Evolutionary conservation across 1,140 invertebrate species (phyloP), one percentile per base, ranked within the genome.

Genomic region (Drosophila burlai): DNA sequence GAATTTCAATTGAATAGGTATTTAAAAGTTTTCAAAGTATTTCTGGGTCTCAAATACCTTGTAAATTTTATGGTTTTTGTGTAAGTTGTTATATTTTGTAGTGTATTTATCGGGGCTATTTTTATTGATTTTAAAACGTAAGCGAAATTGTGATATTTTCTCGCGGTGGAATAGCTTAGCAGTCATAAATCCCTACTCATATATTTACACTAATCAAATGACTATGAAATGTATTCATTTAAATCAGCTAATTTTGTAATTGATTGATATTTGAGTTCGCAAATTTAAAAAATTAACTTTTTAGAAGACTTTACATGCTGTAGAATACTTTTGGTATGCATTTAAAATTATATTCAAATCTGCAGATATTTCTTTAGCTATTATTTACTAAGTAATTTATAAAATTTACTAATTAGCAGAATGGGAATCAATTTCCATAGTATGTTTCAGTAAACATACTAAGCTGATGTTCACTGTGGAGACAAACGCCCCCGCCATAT

Each of bases 401-500:
- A 0, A 29, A 29, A 7, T 7, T 29, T 29, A 29, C 29, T 29
- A 7, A 29, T 29, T 29, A 26, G 24, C 31, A 34, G 9, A 34
- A 2, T 31, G 29, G 1, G 2, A 31, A 8, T 10, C 3, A 31
- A 34, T 34, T 13, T 31, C 4, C 10, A 1, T 13, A 7, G 11
- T 7, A n/a, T 52, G 9, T 31, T 2, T 29, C 18, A 10, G 11
- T 45, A 43, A 46, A 24, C 13, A 11, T n/a, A 5, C 1, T 0
- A 54, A 54, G 3, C 34, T 55, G 13, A 55, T 38, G 24, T 24
- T 36, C 15, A 40, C 18, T 40, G 4, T 24, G 16, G 21, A 21
- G 10, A 42, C 10, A 31, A 61, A 61, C 62, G 62, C 54, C 62
- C 62, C 54, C 61, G 62, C 13, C 10, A 7, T 45, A 40, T 58